phyloP scores from a whole-genome alignment of 2,113 vertebrate genomes.

The Scophthalmus maximus region DNA sequence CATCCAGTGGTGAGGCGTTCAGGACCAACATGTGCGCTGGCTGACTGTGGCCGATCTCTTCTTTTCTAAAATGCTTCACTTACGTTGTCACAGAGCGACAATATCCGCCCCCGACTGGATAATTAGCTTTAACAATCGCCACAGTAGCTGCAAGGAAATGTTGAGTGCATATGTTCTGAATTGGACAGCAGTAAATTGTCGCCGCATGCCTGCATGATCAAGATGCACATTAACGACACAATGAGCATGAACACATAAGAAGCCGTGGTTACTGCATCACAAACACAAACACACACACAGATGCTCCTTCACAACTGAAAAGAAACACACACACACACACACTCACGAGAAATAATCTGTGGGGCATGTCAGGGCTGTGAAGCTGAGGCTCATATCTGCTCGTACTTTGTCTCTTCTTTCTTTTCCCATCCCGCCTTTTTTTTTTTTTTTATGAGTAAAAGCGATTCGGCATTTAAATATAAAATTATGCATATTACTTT shows the following conservation, averaged over 20 bases:
- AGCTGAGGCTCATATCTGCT: conserved; percentile 10
- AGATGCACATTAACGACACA: conserved; percentile 11
- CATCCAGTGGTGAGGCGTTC: conserved; percentile 6
- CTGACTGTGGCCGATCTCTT: background rate
- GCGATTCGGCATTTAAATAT: too few species aligned
- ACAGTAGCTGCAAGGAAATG: conserved; percentile 21
- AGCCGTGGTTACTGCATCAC: background rate
- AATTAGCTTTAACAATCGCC: conserved; percentile 34
- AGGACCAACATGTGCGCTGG: background rate
- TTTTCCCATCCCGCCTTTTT: conserved; percentile 17
- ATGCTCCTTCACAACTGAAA: conserved; percentile 31
- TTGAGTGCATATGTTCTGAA: conserved; percentile 48
- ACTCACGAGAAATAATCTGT: conserved; percentile 52
- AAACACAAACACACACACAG: conserved; percentile 10
- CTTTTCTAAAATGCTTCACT: conserved; percentile 22
- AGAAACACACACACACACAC: conserved; percentile 17
- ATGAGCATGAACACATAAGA: conserved; percentile 17
- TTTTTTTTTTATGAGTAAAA: conserved; percentile 7
- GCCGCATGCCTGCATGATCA: conserved; percentile 1
- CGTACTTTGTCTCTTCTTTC: conserved; percentile 21
- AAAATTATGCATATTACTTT: background rate
- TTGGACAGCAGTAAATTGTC: conserved; percentile 8
- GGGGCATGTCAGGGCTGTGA: conserved; percentile 14
- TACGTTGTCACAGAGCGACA: conserved; percentile 8
- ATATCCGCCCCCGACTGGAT: conserved; percentile 21